Evolutionary conservation across 2,888 invertebrate species (phyloP), one percentile per base, ranked within the genome.

Genomic region (Netelia fuscicornis): DNA sequence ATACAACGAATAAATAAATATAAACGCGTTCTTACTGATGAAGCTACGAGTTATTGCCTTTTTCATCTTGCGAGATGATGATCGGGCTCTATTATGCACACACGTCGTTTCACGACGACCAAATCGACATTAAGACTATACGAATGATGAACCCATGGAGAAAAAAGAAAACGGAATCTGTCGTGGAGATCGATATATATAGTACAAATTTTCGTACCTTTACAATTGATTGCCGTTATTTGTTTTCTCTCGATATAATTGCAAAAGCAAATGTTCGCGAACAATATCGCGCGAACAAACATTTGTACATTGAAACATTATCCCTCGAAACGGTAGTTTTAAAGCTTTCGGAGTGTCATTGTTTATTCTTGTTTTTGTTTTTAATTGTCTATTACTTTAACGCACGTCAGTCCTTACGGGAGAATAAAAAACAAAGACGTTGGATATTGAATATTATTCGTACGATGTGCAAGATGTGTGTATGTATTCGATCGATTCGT

Each of bases 331-430:
- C 75, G 62, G 62, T 58, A 62, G 81, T 37, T 37, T 37, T 81
- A 81, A 84, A 84, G 84, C 84, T 84, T 84, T 84, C 56, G 65
- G 76, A 75, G 83, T 71, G 65, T 79, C 58, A 67, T 65, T 74
- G 23, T 83, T 44, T 65, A 54, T 52, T 68, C 2, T 62, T 62
- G 1, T 58, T 20, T 76, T 37, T 37, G 6, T 6, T 37, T 37
- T 37, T 37, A 37, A 37, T 37, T 37, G 37, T 37, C 37, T 37
- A 37, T 37, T 37, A 37, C 52, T 30, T 76, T 76, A 9, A 76
- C 65, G 71, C 72, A 58, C 71, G 75, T 72, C 44, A 52, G 58
- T 81, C 64, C 37, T 75, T 81, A 60, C 17, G 62, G 13, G 20
- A 68, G 44, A 23, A 42, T 42, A 80, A 23, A 67, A 68, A 75